Evolutionary conservation across 1,140 invertebrate species (phyloP).

Genomic region (Mamestra configurata): DNA sequence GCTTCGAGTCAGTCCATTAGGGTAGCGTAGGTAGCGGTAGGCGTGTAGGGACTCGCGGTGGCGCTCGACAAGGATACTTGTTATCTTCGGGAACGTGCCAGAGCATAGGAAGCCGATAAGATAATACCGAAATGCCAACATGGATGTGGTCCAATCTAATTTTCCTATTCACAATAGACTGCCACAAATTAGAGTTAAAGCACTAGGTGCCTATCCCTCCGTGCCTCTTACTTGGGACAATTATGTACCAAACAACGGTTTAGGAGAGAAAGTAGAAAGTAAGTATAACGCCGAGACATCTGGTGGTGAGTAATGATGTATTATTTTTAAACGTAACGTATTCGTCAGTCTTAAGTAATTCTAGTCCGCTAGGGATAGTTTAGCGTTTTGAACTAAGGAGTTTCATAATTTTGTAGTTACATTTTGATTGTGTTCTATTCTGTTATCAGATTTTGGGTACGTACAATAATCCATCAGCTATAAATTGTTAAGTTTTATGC

Average conservation of each 20-base stretch:
- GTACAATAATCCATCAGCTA: conserved; percentile 39
- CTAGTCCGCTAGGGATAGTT: conserved; percentile 51
- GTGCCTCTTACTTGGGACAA: conserved; percentile 52
- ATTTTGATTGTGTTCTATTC: conserved; percentile 36
- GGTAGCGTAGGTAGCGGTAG: conserved; percentile 24
- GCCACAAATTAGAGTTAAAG: conserved; percentile 67
- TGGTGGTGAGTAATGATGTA: conserved; percentile 57
- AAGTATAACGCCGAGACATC: conserved; percentile 58
- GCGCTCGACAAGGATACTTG: conserved; percentile 21
- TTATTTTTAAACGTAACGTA: conserved; percentile 40
- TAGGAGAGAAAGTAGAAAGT: conserved; percentile 71
- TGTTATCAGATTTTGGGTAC: conserved; percentile 33
- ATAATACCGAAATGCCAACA: conserved; percentile 56
- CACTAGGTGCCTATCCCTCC: conserved; percentile 58
- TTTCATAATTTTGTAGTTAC: conserved; percentile 16
- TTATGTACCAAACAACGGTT: conserved; percentile 54
- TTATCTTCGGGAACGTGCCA: conserved; percentile 53
- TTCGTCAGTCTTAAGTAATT: conserved; percentile 43
- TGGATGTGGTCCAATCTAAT: conserved; percentile 61
- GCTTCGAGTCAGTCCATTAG: conserved; percentile 65
- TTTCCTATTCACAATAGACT: conserved; percentile 53
- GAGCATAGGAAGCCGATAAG: conserved; percentile 64
- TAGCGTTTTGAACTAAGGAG: not conserved
- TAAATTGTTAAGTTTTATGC: conserved; percentile 46
- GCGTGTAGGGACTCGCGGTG: not conserved